Conservation (phyloP, 1,140 invertebrate species). For the Batillaria attramentaria region DNA sequence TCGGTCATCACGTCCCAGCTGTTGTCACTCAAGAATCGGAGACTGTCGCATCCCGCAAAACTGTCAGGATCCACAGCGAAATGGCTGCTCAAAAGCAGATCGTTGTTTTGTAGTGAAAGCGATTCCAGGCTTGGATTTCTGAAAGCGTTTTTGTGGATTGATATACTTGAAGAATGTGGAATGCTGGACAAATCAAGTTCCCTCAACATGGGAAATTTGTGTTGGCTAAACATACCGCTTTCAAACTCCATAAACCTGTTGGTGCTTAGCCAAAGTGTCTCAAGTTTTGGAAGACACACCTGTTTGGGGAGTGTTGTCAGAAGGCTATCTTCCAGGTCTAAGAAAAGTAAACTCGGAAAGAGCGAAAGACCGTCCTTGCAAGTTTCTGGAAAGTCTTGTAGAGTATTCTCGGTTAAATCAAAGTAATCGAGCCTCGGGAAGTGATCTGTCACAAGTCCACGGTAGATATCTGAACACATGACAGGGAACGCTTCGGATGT, state of each 20-base stretch:
- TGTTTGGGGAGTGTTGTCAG: not conserved
- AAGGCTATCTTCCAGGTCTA: not conserved
- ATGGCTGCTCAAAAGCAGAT: not conserved
- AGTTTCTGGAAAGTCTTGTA: not conserved
- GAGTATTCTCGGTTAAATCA: not conserved
- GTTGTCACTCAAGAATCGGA: not conserved
- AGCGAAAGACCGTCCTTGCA: not conserved
- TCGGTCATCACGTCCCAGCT: not conserved
- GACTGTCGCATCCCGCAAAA: not conserved
- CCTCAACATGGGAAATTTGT: not conserved
- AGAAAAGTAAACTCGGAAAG: not conserved
- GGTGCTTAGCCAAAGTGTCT: not conserved
- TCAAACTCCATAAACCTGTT: not conserved
- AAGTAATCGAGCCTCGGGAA: not conserved
- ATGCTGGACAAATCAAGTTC: not conserved
- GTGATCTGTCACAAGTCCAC: not conserved
- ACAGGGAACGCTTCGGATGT: too few relatives aligned
- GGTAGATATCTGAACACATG: too few relatives aligned
- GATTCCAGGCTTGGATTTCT: not conserved
- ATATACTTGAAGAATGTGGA: not conserved
- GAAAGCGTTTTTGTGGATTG: constrained; percentile 2
- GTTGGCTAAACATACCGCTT: not conserved
- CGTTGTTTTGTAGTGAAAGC: not conserved
- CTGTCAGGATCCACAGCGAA: not conserved
- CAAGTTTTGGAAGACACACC: not conserved